Base-by-base conservation (phyloP, 2,113 vertebrate species). In the Pogonocichla stellata region DNA sequence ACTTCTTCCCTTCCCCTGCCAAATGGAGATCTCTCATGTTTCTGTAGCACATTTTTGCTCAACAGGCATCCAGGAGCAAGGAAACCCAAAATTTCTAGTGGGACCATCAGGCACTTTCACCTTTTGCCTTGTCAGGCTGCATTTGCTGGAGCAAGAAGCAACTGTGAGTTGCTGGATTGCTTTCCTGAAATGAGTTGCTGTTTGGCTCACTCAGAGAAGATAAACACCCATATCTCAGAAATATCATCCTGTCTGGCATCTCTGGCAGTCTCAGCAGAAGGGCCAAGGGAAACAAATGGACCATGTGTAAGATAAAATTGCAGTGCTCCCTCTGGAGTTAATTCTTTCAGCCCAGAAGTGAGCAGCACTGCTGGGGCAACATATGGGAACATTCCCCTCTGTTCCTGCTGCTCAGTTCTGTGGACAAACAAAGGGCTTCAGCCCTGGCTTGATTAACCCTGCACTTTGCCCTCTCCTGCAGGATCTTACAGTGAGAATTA, bases 101-200 rank as follows among this genome's bases (percentile, higher is more conserved):
- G 87, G 34, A 51, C 78, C 75, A 26, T 69, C 80, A 73, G 85
- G 40, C 51, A 61, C 43, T 50, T 93, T 79, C 82, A 80, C 80
- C 95, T 90, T 86, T 92, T 94, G 51, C 87, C 43, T 83, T 70
- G 65, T 82, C 81, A 66, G 54, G 82, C 87, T 82, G 73, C 61
- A 9, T 78, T 84, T 91, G 72, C 66, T 64, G 50, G 74, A 85
- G 74, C 19, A 10, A 73, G 81, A 69, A 85, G 78, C 16, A 19
- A 31, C 69, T 85, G 70, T 26, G 91, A 75, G 81, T 57, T 95
- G 66, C 64, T 87, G 94, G 78, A 74, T 96, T 86, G 85, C 81
- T 93, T 90, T 80, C 79, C 85, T 93, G 74, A 66, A 90, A 77
- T 80, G 67, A 95, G 83, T 29, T 83, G 74, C 75, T 83, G 14